Evolutionary conservation across 2,113 vertebrate species (phyloP).

Genomic region (Tragulus kanchil): DNA sequence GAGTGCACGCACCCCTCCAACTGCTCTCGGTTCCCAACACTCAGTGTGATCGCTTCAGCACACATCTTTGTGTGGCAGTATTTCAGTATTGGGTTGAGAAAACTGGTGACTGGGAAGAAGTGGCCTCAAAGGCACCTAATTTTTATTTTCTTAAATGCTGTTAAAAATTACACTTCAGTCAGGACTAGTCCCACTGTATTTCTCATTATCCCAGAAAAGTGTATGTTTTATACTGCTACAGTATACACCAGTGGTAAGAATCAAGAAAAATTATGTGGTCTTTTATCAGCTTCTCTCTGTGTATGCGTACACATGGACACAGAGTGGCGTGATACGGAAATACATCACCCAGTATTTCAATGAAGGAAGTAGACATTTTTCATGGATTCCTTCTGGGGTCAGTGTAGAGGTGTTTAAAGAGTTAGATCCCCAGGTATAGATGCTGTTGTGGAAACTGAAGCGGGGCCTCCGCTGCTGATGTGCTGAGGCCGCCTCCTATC

Average conservation of each 20-base stretch:
- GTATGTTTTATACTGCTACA: constrained; percentile 94
- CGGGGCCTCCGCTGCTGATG: constrained; percentile 77
- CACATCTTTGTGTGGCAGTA: constrained; percentile 86
- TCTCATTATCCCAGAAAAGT: constrained; percentile 92
- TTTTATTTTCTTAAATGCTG: constrained; percentile 88
- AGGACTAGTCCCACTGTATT: constrained; percentile 92
- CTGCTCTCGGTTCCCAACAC: too few relatives aligned
- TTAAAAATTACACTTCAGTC: constrained; percentile 93
- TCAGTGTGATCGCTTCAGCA: constrained; percentile 87
- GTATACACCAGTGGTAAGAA: constrained; percentile 89
- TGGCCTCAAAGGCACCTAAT: constrained; percentile 87
- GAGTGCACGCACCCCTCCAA: background rate
- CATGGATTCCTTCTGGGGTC: constrained; percentile 80
- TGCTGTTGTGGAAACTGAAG: constrained; percentile 74
- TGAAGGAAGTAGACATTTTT: constrained; percentile 86
- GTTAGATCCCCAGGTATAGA: constrained; percentile 77
- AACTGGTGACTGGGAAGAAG: constrained; percentile 86
- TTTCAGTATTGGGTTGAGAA: constrained; percentile 88
- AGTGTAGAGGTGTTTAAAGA: constrained; percentile 80
- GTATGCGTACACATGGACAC: constrained; percentile 70
- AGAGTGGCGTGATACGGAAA: constrained; percentile 79
- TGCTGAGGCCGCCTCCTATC: constrained; percentile 67
- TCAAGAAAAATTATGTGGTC: constrained; percentile 89
- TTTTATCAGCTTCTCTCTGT: constrained; percentile 84
- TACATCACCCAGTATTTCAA: constrained; percentile 81